Evolutionary conservation across 1,140 invertebrate genomes (phyloP).

Genomic region (Babylonia areolata): DNA sequence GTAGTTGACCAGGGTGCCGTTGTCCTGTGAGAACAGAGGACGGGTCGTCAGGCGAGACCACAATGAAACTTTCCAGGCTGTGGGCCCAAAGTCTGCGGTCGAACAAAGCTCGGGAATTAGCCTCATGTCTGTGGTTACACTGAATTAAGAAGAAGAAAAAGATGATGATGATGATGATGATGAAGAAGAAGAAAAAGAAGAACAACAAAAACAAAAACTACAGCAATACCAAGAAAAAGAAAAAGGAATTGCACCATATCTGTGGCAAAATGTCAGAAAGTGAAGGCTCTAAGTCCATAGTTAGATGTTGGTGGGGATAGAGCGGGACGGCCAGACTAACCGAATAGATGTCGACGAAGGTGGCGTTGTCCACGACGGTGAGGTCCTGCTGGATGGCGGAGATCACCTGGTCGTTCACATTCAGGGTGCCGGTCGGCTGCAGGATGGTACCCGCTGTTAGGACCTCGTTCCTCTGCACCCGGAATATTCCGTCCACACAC

Average conservation of each 20-base stretch:
- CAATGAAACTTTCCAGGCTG: too few species aligned
- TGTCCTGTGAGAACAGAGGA: slow-evolving; percentile 31
- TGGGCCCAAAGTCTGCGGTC: too few species aligned
- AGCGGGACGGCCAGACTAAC: slow-evolving; percentile 30
- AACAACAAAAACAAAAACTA: too few species aligned
- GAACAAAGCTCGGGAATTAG: too few species aligned
- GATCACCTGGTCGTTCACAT: slow-evolving; percentile 51
- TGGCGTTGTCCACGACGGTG: slow-evolving; percentile 42
- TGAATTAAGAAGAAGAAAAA: too few species aligned
- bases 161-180: too few species aligned
- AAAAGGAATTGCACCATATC: too few species aligned
- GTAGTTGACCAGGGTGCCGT: slow-evolving; percentile 33
- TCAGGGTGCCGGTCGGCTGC: slow-evolving; percentile 48
- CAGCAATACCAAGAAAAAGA: too few species aligned
- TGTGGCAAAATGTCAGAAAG: background rate
- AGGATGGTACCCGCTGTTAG: slow-evolving; percentile 40
- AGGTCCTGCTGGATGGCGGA: slow-evolving; percentile 41
- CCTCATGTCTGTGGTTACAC: too few species aligned
- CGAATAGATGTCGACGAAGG: slow-evolving; percentile 32
- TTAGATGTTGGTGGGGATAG: background rate
- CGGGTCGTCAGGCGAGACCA: too few species aligned
- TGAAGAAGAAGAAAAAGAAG: too few species aligned
- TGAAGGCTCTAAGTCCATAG: background rate
- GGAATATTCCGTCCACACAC: slow-evolving; percentile 51
- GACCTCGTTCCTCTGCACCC: slow-evolving; percentile 46